phyloP scores from a whole-genome alignment of 2,888 invertebrate species.

The Mimachlamys varia region DNA sequence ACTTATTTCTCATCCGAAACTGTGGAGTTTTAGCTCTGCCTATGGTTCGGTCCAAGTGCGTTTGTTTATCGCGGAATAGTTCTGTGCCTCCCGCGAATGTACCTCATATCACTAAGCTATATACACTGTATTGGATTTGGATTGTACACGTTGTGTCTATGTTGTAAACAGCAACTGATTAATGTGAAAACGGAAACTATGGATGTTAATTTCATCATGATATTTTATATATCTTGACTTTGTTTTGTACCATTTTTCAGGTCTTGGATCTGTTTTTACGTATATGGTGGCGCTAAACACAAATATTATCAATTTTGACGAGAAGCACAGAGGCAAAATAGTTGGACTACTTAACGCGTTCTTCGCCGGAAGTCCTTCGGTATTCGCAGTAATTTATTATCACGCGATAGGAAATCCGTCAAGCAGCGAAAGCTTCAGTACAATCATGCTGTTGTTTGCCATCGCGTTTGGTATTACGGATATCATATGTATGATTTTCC shows the following conservation, averaged over 20 bases:
- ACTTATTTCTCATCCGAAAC: no score
- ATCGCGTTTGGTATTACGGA: constrained; percentile 58
- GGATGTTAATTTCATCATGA: no score
- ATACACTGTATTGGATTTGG: no score
- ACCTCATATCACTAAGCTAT: no score
- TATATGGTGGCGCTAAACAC: constrained; percentile 68
- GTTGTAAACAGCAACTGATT: no score
- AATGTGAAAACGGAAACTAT: no score
- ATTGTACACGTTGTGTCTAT: no score
- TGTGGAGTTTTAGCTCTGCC: no score
- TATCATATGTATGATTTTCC: constrained; percentile 58
- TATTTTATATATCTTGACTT: no score
- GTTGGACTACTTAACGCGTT: constrained; percentile 65
- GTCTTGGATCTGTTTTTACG: constrained; percentile 65
- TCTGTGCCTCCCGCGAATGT: no score
- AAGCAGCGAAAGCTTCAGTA: constrained; percentile 56
- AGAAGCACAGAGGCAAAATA: constrained; percentile 61
- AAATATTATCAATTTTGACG: constrained; percentile 63
- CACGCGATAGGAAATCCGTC: constrained; percentile 53
- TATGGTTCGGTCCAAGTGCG: no score
- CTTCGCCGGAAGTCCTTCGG: constrained; percentile 65
- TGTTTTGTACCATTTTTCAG: constrained; percentile 49
- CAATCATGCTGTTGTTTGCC: constrained; percentile 63
- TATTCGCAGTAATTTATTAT: constrained; percentile 62
- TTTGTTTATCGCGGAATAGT: no score